phyloP scores from a whole-genome alignment of 2,113 vertebrate genomes.

The Sinocyclocheilus maitianheensis region DNA sequence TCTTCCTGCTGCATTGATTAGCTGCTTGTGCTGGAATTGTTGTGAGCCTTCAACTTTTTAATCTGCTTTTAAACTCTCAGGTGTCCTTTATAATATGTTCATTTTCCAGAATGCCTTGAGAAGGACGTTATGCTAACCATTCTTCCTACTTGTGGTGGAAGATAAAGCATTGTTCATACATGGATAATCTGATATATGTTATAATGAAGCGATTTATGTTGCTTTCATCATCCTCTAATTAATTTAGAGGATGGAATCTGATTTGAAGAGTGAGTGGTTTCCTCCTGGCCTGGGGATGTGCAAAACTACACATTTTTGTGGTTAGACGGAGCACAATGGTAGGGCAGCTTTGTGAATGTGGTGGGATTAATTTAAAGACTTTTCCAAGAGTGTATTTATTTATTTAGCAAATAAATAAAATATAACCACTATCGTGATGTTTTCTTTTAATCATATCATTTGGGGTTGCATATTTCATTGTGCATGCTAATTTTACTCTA shows the following conservation, averaged over 20 bases:
- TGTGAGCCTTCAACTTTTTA: constrained; percentile 55
- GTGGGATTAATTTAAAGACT: background rate
- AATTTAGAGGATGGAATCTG: constrained; percentile 21
- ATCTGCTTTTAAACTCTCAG: constrained; percentile 22
- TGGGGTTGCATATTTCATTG: background rate
- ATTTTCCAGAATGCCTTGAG: constrained; percentile 19
- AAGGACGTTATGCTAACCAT: background rate
- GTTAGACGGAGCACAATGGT: background rate
- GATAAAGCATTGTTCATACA: constrained; percentile 30
- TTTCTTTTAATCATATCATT: background rate
- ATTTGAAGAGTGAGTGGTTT: constrained; percentile 14
- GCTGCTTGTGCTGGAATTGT: constrained; percentile 56
- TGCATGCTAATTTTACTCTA: background rate
- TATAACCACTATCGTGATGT: background rate
- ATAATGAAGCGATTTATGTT: constrained; percentile 7
- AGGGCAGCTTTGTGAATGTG: background rate
- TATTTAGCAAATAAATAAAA: background rate
- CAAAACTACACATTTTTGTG: constrained; percentile 4
- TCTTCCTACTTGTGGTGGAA: background rate
- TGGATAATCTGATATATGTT: constrained; percentile 22
- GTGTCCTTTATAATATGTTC: constrained; percentile 30
- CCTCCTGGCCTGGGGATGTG: background rate
- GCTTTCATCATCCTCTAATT: constrained; percentile 22
- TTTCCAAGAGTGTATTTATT: background rate
- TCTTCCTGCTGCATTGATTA: constrained; percentile 67